phyloP scores from a whole-genome alignment of 2,797 vertebrate genomes.

The Erithacus rubecula region DNA sequence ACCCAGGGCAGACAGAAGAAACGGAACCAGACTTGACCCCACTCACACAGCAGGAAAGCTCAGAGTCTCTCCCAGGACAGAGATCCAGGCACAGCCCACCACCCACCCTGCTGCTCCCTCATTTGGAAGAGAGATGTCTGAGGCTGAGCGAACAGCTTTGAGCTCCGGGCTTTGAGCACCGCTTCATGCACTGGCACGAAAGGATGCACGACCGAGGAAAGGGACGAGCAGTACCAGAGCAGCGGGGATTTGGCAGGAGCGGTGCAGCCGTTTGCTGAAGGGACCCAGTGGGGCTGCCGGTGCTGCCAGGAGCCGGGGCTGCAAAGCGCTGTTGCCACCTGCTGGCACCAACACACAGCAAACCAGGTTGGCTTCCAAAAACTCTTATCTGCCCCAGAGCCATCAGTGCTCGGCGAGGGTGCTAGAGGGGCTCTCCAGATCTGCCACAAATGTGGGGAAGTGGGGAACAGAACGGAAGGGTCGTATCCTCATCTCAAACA shows the following conservation, averaged over 20 bases:
- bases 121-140: rapidly evolving
- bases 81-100: neutral
- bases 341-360: neutral
- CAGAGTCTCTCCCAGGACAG: neutral
- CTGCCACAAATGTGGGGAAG: rapidly evolving
- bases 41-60: neutral
- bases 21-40: neutral
- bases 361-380: neutral
- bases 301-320: neutral
- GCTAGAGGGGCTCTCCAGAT: neutral
- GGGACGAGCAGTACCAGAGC: neutral
- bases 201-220: neutral
- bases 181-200: neutral
- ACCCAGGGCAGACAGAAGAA: rapidly evolving
- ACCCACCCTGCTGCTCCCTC: neutral
- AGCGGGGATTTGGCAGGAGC: neutral
- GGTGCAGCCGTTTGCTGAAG: rapidly evolving
- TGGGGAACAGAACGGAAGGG: neutral
- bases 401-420: neutral
- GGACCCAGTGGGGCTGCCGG: rapidly evolving
- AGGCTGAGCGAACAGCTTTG: rapidly evolving
- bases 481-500: neutral
- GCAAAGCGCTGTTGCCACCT: constrained; percentile 25
- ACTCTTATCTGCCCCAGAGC: rapidly evolving
- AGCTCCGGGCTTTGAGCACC: neutral